A percentile compares a stretch with the other conserved stretches of the same genome.
Evolutionary conservation across 2,113 vertebrate species (phyloP).

Genomic region (Rhinopomastus cyanomelas): DNA sequence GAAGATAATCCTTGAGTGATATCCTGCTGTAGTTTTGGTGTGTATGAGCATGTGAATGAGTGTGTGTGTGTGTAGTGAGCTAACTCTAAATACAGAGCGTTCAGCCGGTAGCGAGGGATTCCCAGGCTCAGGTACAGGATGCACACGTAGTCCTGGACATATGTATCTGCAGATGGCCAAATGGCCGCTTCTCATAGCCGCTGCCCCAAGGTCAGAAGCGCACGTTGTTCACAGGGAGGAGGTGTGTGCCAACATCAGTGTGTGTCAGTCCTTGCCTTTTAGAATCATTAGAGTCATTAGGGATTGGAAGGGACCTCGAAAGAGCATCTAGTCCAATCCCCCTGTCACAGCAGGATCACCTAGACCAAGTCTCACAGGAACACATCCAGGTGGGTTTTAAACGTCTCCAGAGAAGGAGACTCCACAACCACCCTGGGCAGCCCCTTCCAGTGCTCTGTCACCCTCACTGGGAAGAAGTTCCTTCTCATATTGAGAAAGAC

Average conservation of each 20-base stretch:
- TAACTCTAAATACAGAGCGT: not conserved
- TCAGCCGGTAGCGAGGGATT: not conserved
- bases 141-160: not conserved
- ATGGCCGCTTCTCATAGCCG: rapidly evolving
- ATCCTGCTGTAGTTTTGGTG: not conserved
- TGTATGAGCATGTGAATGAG: too few species aligned
- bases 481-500: too few species aligned
- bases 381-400: too few species aligned
- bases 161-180: not conserved
- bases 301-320: too few species aligned
- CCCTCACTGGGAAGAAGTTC: too few species aligned
- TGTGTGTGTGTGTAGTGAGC: not conserved
- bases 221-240: not conserved
- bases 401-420: too few species aligned
- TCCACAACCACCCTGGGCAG: too few species aligned
- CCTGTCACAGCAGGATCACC: too few species aligned
- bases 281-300: too few species aligned
- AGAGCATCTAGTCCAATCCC: too few species aligned
- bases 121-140: not conserved
- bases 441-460: too few species aligned
- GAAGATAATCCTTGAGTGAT: not conserved
- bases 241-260: rapidly evolving
- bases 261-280: not conserved
- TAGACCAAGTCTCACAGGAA: too few species aligned
- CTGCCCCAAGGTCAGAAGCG: not conserved